Conservation (phyloP, 2,888 invertebrate species). For the Aporophyla nigra region DNA sequence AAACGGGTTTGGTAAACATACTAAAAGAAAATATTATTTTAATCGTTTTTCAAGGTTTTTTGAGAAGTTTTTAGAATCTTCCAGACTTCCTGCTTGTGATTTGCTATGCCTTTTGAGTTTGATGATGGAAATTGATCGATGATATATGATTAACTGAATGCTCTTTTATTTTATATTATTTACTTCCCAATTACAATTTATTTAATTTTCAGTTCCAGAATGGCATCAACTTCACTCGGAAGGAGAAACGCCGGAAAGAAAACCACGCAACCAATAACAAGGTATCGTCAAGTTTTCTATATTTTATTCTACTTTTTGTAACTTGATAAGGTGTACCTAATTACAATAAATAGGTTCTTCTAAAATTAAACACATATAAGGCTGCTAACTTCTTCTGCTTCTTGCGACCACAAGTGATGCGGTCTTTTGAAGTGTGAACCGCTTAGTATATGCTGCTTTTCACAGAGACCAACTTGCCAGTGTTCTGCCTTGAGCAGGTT, state of each 20-base stretch:
- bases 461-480: neutral
- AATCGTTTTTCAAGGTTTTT: neutral
- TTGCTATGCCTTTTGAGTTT: neutral
- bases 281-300: slow-evolving; percentile 70
- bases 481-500: neutral
- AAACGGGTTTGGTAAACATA: slow-evolving; percentile 18
- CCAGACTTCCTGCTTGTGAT: neutral
- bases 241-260: slow-evolving; percentile 78
- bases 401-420: neutral
- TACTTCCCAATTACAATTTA: neutral
- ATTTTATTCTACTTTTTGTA: neutral
- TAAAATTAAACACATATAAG: neutral
- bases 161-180: neutral
- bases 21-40: slow-evolving; percentile 10
- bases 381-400: neutral
- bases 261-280: slow-evolving; percentile 77
- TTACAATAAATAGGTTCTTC: neutral
- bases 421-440: neutral
- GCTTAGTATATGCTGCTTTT: neutral
- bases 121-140: neutral
- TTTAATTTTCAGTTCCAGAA: slow-evolving; percentile 81
- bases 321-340: neutral
- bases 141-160: neutral
- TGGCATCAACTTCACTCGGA: slow-evolving; percentile 81
- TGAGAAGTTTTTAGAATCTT: neutral